Evolutionary conservation across 2,888 invertebrate genomes (phyloP), one percentile per base, ranked within the genome.

Genomic region (Azorinus chamasolen): DNA sequence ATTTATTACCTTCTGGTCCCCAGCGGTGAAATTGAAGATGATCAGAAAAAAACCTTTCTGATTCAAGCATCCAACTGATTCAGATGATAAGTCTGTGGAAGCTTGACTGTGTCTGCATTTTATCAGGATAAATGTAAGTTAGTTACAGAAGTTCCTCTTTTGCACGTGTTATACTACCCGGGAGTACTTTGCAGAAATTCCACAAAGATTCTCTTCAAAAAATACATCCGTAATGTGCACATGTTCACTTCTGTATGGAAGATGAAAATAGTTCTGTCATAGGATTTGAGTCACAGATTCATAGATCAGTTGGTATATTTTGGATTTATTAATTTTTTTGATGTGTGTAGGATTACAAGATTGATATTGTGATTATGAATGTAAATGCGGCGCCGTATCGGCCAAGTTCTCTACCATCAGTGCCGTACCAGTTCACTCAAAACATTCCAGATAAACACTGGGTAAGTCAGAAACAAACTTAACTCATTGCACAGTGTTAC

Each of bases 371-470:
- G 57, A 59, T 24, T 24, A 59, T 59, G 58, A 59, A 59, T 59
- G 45, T 59, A 20, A 59, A 45, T 46, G 58, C 45, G 16, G 10
- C 27, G 1, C 45, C 58, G 12, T 59, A 59, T 27, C 43, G 45
- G 45, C 58, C 58, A 10, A 45, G 27, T 22, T 43, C 43, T 45
- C 43, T 59, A 45, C 58, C 58, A 10, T 10, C 45, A n/a, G 16
- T 46, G 16, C 43, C 58, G 27, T 59, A 59, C 45, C 58, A 46
- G 22, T 22, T n/a, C 18, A 59, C 12, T 27, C 14, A 41, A 45
- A 59, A 25, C 58, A 59, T 59, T 59, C 58, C 58, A 45, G 58
- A 59, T 46, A 45, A 24, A 8, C 10, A 59, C 20, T 59, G 58
- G 58, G 58, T 59, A 59, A 3, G 58, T 32, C 10, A 4, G 32